Evolutionary conservation across 2,113 vertebrate genomes (phyloP), one percentile per base, ranked within the genome.

Genomic region (Diadophis punctatus): DNA sequence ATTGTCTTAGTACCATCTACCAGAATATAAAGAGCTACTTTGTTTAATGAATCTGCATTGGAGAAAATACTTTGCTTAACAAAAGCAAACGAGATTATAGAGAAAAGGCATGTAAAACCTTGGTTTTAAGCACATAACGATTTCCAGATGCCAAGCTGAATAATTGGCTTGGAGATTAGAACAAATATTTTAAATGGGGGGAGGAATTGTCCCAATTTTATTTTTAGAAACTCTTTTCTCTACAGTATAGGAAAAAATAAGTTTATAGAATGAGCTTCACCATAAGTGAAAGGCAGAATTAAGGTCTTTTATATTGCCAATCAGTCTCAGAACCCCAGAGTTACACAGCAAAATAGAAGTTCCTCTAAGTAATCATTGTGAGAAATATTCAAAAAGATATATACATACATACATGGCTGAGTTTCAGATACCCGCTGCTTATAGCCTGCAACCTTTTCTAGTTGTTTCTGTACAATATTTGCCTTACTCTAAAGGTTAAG

Each of bases 21-120:
- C 87, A 74, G 93, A 95, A 94, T 96, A 97, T 97, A 97, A 97
- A 97, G 96, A 92, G 96, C 74, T 86, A 95, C 96, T 97, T 96
- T 97, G 96, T 97, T 95, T 94, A 95, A 91, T 84, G 93, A 96
- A 84, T 91, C 52, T 94, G 92, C 92, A 80, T 87, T 95, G 93
- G 94, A 94, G 94, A 96, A 95, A 85, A 94, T 93, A 93, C 84
- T 93, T 46, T 58, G 74, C 51, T 84, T 92, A 95, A 95, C 94
- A 94, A 94, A 96, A 97, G 94, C 93, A 91, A 90, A 46, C 2
- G 96, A 96, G 94, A 94, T 95, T 96, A 97, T 94, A 91, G 90
- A 96, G 92, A 94, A 96, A 95, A 96, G 30, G 53, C 60, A 91
- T 10, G 58, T 86, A 91, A 52, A 93, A 84, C 58, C 68, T 95